Evolutionary conservation across 2,888 invertebrate genomes (phyloP).

Genomic region (Lutraria lutraria): DNA sequence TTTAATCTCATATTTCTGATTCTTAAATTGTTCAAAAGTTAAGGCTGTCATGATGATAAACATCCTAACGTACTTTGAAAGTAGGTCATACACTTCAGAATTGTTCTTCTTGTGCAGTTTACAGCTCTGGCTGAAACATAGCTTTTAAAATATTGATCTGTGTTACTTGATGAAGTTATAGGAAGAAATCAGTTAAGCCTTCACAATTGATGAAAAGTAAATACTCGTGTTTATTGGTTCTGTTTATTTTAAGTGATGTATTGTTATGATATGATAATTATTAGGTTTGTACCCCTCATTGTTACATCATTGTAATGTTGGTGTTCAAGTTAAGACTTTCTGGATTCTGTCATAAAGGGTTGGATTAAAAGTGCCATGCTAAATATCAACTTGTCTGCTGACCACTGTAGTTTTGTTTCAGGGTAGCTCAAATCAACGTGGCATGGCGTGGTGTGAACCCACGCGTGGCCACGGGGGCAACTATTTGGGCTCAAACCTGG

Average conservation of each 20-base stretch:
- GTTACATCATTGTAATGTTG: background rate
- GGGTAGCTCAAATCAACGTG: conserved; percentile 83
- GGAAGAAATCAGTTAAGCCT: background rate
- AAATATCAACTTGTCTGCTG: conserved; percentile 20
- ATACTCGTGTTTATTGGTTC: background rate
- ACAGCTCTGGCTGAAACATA: background rate
- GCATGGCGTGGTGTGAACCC: conserved; percentile 84
- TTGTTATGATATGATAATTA: background rate
- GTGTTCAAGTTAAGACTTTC: background rate
- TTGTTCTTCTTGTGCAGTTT: background rate
- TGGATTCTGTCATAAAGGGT: background rate
- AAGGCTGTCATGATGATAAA: no score
- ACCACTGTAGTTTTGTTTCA: conserved; percentile 73
- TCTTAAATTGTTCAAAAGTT: no score
- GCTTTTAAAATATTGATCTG: background rate
- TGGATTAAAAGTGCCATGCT: background rate
- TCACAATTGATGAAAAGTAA: background rate
- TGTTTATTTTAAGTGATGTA: background rate
- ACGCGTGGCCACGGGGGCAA: conserved; percentile 80
- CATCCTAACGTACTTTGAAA: no score
- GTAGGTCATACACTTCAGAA: background rate
- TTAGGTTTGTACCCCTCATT: no score
- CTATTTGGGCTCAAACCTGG: conserved; percentile 87
- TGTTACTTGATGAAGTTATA: background rate
- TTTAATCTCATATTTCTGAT: no score